A percentile compares a stretch with the other conserved stretches of the same genome.
Conservation (phyloP, 2,888 invertebrate genomes). For the Alcis repandata region DNA sequence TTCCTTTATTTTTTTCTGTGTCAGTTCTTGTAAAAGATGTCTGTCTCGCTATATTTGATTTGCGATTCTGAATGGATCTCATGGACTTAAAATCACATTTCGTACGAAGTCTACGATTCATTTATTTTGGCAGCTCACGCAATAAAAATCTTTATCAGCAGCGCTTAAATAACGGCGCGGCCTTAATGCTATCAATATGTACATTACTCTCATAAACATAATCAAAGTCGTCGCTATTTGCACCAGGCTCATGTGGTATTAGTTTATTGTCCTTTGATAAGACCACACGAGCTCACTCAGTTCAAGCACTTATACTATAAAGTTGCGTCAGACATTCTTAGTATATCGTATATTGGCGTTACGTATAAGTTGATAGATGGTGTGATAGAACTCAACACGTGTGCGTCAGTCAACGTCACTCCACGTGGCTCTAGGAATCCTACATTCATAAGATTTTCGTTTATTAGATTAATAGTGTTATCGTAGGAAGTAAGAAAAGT, state of each 20-base stretch:
- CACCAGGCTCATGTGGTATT: constrained; percentile 16
- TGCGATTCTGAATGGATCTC: not conserved
- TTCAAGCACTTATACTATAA: constrained; percentile 5
- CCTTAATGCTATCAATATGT: constrained; percentile 15
- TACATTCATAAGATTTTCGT: constrained; percentile 14
- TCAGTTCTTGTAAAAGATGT: not conserved
- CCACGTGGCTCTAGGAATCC: constrained; percentile 29
- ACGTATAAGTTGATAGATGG: constrained; percentile 1
- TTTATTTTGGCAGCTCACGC: not conserved
- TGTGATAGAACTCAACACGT: constrained; percentile 1
- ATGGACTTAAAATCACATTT: not conserved
- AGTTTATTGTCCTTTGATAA: constrained; percentile 27
- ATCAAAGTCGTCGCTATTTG: constrained; percentile 17
- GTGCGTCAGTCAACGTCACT: constrained; percentile 17
- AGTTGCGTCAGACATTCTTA: constrained; percentile 14
- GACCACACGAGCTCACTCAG: not conserved
- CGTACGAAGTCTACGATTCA: not conserved
- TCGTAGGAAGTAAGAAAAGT: not conserved
- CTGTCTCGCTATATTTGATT: constrained; percentile 4
- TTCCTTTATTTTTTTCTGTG: constrained; percentile 1
- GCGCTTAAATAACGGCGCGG: constrained; percentile 4
- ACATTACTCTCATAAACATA: constrained; percentile 9
- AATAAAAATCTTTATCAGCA: constrained; percentile 23
- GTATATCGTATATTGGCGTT: constrained; percentile 8
- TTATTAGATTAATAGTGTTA: constrained; percentile 8